A percentile compares a stretch with the other conserved stretches of the same genome.
These are phyloP conservation scores for Pocota personata DNA, from an alignment of 2,888 invertebrate genomes.

Conservation along the genomic window DNA sequence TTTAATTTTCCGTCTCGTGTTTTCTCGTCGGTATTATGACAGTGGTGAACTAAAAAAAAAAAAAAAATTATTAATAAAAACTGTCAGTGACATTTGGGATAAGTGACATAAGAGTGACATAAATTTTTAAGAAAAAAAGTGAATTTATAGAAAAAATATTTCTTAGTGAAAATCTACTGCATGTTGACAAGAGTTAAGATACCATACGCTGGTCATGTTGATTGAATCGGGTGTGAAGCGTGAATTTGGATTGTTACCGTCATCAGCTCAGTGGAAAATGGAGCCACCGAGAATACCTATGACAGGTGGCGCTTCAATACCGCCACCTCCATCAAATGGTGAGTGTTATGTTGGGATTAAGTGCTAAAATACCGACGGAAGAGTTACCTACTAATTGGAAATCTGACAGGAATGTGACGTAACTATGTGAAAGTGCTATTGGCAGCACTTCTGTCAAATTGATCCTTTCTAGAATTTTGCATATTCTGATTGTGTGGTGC, in stretches of 20 bases:
- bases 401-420: not conserved
- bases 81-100: slow-evolving; percentile 52
- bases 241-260: slow-evolving; percentile 82
- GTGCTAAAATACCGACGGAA: slow-evolving; percentile 31
- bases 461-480: too few relatives aligned
- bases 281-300: slow-evolving; percentile 81
- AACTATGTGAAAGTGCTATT: not conserved
- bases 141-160: not conserved
- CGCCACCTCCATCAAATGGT: slow-evolving; percentile 80
- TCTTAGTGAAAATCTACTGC: slow-evolving; percentile 57
- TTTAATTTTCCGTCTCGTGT: slow-evolving; percentile 31
- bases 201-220: slow-evolving; percentile 84
- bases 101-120: slow-evolving; percentile 44
- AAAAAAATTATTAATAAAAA: not conserved
- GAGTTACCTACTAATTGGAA: not conserved
- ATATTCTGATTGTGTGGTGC: too few relatives aligned
- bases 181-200: slow-evolving; percentile 64
- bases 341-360: slow-evolving; percentile 74
- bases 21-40: slow-evolving; percentile 65
- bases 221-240: slow-evolving; percentile 82
- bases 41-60: slow-evolving; percentile 31
- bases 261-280: slow-evolving; percentile 82
- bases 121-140: not conserved
- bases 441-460: too few relatives aligned
- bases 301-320: slow-evolving; percentile 75